A percentile compares a stretch with the other conserved stretches of the same genome.
phyloP scores from a whole-genome alignment of 2,797 vertebrate species.

The Tenualosa thibaudeaui region DNA sequence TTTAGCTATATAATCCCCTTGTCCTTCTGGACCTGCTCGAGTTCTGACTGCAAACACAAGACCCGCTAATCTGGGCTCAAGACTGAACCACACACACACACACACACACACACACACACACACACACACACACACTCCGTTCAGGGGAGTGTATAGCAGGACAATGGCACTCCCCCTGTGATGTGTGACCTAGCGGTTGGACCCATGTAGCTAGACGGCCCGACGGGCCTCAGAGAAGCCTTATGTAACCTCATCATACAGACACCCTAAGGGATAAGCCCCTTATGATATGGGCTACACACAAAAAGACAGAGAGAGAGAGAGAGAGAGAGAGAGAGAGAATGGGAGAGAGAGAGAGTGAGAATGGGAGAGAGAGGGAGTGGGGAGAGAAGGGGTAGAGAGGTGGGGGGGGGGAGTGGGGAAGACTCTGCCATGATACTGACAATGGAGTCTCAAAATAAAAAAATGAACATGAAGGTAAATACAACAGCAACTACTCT shows the following conservation, averaged over 20 bases:
- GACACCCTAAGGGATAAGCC: neutral
- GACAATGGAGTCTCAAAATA: no score
- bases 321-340: neutral
- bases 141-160: neutral
- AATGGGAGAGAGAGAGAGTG: neutral
- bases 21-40: neutral
- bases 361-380: neutral
- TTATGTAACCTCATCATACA: conserved; percentile 11
- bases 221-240: neutral
- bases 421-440: neutral
- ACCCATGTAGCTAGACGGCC: neutral
- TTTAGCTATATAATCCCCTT: conserved; percentile 26
- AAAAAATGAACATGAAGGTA: no score
- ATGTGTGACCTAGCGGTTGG: neutral
- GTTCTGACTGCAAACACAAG: conserved; percentile 35
- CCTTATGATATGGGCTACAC: neutral
- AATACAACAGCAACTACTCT: no score
- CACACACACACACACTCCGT: neutral
- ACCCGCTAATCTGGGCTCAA: conserved; percentile 23
- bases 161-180: neutral
- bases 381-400: neutral
- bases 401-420: neutral
- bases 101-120: neutral
- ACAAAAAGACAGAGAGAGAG: neutral
- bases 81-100: conserved; percentile 6